These are phyloP conservation scores for Eolophus roseicapilla DNA, from an alignment of 2,113 vertebrate genomes.

Conservation along the genomic window DNA sequence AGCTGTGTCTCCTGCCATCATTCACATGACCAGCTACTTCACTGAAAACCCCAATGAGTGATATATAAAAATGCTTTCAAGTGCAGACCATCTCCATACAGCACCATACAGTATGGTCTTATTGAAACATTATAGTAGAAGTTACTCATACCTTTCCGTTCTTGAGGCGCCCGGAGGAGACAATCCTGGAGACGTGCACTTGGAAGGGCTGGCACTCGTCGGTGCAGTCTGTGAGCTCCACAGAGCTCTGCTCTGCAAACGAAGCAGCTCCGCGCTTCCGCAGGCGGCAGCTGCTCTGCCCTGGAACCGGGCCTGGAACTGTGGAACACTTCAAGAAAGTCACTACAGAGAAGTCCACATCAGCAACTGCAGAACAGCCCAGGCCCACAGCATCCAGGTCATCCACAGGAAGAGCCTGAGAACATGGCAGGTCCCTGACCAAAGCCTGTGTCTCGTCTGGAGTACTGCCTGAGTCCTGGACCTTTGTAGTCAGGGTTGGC, in stretches of 20 bases:
- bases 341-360: not conserved
- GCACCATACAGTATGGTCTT: not conserved
- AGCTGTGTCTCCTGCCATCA: not conserved
- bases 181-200: constrained; percentile 44
- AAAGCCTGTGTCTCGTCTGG: not conserved
- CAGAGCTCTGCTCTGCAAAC: not conserved
- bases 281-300: not conserved
- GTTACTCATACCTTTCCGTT: constrained; percentile 11
- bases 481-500: not conserved
- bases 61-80: not conserved
- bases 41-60: not conserved
- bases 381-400: not conserved
- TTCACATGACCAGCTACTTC: not conserved
- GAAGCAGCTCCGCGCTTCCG: not conserved
- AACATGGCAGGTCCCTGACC: not conserved
- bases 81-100: not conserved
- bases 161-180: constrained; percentile 43
- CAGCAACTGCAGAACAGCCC: not conserved
- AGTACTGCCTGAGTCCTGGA: not conserved
- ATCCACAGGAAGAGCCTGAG: not conserved
- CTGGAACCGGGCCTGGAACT: not conserved
- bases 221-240: not conserved
- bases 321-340: not conserved
- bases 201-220: not conserved
- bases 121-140: not conserved